Conservation (phyloP, 2,888 invertebrate species). For the Listrodromus nycthemerus region DNA sequence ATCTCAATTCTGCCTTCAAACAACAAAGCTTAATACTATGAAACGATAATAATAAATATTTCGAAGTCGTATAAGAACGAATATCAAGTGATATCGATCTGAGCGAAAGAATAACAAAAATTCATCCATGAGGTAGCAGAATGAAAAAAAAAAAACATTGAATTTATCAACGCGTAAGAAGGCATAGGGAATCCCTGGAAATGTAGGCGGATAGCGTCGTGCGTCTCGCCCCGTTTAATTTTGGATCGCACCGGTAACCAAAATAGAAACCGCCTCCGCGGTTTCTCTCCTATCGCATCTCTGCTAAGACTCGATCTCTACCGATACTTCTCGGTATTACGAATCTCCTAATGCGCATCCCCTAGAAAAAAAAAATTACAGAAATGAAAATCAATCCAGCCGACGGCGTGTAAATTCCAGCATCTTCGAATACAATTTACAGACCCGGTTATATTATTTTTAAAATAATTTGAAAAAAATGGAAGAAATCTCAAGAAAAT, state of each 20-base stretch:
- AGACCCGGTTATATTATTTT: background rate
- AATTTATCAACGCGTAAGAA: background rate
- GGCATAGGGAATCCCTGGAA: constrained; percentile 28
- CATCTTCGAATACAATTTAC: background rate
- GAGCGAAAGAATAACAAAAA: background rate
- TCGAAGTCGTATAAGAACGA: no score
- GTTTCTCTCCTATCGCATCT: constrained; percentile 41
- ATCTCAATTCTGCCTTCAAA: background rate
- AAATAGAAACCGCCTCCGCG: constrained; percentile 77
- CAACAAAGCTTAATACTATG: background rate
- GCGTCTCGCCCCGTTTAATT: constrained; percentile 80
- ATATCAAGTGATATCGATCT: background rate
- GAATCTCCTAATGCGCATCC: background rate
- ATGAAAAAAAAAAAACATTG: background rate
- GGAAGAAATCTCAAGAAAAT: background rate
- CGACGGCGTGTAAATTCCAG: background rate
- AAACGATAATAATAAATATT: background rate
- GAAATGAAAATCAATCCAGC: background rate
- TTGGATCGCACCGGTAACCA: constrained; percentile 75
- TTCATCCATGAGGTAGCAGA: background rate
- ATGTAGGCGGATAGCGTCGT: constrained; percentile 55
- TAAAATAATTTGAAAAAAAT: background rate
- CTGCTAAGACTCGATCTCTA: constrained; percentile 43
- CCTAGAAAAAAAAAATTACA: background rate
- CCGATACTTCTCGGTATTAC: constrained; percentile 44